These are phyloP conservation scores for Pangasianodon hypophthalmus DNA, from an alignment of 2,113 vertebrate species.

Conservation along the genomic window DNA sequence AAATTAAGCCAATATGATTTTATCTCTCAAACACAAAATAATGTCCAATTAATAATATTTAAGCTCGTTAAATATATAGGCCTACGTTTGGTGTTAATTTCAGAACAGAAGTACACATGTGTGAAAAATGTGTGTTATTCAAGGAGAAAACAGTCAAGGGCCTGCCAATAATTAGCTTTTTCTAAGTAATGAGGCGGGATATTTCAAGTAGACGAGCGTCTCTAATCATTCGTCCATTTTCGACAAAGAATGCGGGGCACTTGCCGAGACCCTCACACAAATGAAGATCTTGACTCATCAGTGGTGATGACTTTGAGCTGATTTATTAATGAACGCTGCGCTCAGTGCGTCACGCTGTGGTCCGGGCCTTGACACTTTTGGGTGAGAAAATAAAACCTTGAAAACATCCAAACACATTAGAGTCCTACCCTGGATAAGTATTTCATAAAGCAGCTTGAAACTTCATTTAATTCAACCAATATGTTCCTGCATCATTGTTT, in stretches of 20 bases:
- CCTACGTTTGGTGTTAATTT: not conserved
- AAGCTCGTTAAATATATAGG: not conserved
- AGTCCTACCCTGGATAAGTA: not conserved
- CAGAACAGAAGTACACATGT: not conserved
- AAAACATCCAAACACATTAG: not conserved
- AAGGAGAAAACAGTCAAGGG: conserved; percentile 34
- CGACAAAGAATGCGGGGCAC: conserved; percentile 11
- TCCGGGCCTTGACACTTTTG: conserved; percentile 10
- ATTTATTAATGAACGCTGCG: conserved; percentile 18
- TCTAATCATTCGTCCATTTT: conserved; percentile 24
- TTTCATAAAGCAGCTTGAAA: not conserved
- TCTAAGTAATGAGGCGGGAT: conserved; percentile 15
- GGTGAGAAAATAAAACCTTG: not conserved
- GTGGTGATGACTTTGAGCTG: conserved; percentile 20
- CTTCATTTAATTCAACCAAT: not conserved
- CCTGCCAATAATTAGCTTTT: conserved; percentile 17
- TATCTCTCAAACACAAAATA: not conserved
- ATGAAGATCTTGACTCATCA: conserved; percentile 45
- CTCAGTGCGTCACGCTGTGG: conserved; percentile 16
- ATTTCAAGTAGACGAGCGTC: conserved; percentile 27
- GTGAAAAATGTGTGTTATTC: conserved; percentile 1
- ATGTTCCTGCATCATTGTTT: too few relatives aligned
- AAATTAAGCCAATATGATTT: not conserved
- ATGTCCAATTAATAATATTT: not conserved
- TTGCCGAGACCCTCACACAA: conserved; percentile 24